These are phyloP conservation scores for Acronicta leporina DNA, from an alignment of 2,888 invertebrate species.

Conservation along the genomic window DNA sequence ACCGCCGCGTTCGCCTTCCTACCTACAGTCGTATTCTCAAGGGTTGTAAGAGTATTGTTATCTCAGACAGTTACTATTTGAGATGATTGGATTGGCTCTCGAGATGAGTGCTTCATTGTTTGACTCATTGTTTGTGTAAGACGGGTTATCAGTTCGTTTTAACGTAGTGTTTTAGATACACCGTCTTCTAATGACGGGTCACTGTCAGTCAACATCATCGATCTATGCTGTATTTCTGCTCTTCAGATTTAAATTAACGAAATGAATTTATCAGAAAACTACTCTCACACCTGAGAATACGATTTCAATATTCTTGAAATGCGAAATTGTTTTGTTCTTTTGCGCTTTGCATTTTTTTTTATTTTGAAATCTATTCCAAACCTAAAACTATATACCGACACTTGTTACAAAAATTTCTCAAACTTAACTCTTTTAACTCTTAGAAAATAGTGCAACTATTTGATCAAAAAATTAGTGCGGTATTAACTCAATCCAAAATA, in stretches of 20 bases:
- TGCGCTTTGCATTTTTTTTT: too few relatives aligned
- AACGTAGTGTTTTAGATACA: slow-evolving; percentile 39
- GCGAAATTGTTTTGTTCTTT: too few relatives aligned
- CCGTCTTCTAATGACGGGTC: slow-evolving; percentile 31
- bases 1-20: slow-evolving; percentile 78
- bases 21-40: slow-evolving; percentile 80
- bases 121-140: slow-evolving; percentile 68
- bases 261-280: too few relatives aligned
- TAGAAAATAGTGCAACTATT: slow-evolving; percentile 37
- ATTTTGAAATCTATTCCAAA: background rate
- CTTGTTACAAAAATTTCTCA: background rate
- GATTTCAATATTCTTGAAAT: too few relatives aligned
- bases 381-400: background rate
- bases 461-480: slow-evolving; percentile 57
- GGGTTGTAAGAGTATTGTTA: slow-evolving; percentile 81
- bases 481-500: slow-evolving; percentile 22
- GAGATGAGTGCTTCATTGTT: slow-evolving; percentile 80
- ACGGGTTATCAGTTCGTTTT: slow-evolving; percentile 55
- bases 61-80: slow-evolving; percentile 85
- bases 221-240: background rate
- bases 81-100: slow-evolving; percentile 86
- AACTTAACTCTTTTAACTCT: slow-evolving; percentile 8
- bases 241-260: too few relatives aligned
- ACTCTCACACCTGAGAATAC: too few relatives aligned
- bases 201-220: slow-evolving; percentile 4